Evolutionary conservation across 2,113 vertebrate species (phyloP), one percentile per base, ranked within the genome.

Genomic region (Podarcis raffonei): DNA sequence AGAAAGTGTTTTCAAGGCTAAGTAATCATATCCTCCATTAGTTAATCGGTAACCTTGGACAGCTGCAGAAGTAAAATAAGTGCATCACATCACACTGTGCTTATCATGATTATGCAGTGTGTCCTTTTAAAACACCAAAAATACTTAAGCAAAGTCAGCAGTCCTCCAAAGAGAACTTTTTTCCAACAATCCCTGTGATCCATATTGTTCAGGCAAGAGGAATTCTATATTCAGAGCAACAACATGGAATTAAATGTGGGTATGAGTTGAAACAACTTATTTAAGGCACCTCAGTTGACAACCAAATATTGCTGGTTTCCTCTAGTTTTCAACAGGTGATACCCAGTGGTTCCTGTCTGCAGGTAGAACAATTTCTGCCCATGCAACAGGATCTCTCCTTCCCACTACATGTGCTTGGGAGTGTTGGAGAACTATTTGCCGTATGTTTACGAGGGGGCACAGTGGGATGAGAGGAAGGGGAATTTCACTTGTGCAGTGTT

Each of bases 11-110:
- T 99, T 99, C 91, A 99, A 95, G 89, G 98, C 98, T 85, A 99
- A 95, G 93, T 99, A 99, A 96, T 99, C 99, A 92, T 99, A 99
- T 30, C 99, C 98, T 81, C 97, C 97, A 0, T 98, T 98, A 95
- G 98, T 99, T 92, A 99, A 92, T 69, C 98, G 97, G 94, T 99
- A 99, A 72, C 99, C 99, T 92, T 99, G 98, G 81, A 99, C 98
- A 94, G 96, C 99, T 99, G 82, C 66, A 94, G 4, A 92, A 91
- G 85, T 92, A 94, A 25, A 85, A 94, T 92, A 83, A 0, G 9
- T 80, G 42, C 86, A 91, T 23, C 37, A 68, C 0, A 72, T 57
- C 87, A 27, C 2, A 57, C 32, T 30, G 1, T 0, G 88, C 4
- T 30, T 0, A 62, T 4, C 20, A 81, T 3, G 7, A n/a, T 72